Evolutionary conservation across 2,113 vertebrate genomes (phyloP), one percentile per base, ranked within the genome.

Genomic region (Rhagologus leucostigma): DNA sequence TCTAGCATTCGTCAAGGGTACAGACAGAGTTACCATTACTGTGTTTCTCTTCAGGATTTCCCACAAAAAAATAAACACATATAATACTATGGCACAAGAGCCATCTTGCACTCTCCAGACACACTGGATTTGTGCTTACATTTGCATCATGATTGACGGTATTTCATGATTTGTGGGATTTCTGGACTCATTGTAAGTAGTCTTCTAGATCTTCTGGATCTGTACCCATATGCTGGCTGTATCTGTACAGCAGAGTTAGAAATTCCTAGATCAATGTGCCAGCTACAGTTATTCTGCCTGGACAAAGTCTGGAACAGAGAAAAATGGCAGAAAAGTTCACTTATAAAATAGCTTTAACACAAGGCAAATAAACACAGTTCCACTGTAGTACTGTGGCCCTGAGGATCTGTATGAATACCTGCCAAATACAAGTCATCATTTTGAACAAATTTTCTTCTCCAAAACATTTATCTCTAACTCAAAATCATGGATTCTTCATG

Each of bases 221-320:
- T 83, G 17, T 55, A 14, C 11, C 7, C 3, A 11, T 7, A 20
- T 0, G 1, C 8, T 57, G 16, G 3, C 3, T 2, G 0, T 33
- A 57, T 8, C 23, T 46, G 35, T 59, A 60, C 5, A 42, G 24
- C 6, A 68, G 16, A 75, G 30, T n/a, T 46, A 24, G 29, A 12
- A 65, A 20, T 11, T 82, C 21, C 60, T 44, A 20, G 19, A 24
- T 62, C 32, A 56, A 9, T 29, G 8, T 49, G 3, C 18, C 39
- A 52, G 14, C 27, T 65, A 42, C n/a, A 84, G 37, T 77, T 84
- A 74, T 68, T 64, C 68, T 77, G 7, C 26, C 44, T 64, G 20
- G 21, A n/a, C 7, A 76, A 80, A 22, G 18, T n/a, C 42, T 52
- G 37, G 7, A 64, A 69, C 2, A 44, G 30, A 81, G 6, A 8